Evolutionary conservation across 2,113 vertebrate genomes (phyloP).

Genomic region (Puma concolor): DNA sequence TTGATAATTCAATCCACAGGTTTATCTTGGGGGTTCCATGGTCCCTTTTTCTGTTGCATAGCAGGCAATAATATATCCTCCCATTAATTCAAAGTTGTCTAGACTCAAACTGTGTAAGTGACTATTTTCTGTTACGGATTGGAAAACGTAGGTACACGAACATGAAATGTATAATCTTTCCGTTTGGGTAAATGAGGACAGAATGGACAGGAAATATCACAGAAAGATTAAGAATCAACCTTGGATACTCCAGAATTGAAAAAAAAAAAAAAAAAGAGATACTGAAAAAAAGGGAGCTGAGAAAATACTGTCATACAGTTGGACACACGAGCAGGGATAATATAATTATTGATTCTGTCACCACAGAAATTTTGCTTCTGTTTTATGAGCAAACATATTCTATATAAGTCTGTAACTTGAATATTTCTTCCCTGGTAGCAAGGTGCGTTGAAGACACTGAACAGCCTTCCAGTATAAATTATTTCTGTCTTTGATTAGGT

Average conservation of each 20-base stretch:
- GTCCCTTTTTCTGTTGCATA: not conserved
- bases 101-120: not conserved
- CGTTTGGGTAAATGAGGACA: not conserved
- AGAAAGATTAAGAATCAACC: not conserved
- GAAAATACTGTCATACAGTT: not conserved
- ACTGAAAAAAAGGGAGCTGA: not conserved
- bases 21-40: not conserved
- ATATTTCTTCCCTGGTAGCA: not conserved
- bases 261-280: not conserved
- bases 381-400: not conserved
- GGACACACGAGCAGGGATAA: not conserved
- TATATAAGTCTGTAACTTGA: not conserved
- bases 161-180: not conserved
- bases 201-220: not conserved
- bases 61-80: not conserved
- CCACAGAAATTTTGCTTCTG: not conserved
- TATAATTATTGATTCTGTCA: not conserved
- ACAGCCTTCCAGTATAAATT: not conserved
- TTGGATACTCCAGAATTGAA: not conserved
- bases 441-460: not conserved
- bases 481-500: conserved; percentile 87
- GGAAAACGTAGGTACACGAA: not conserved
- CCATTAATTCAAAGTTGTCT: not conserved
- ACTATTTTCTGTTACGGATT: not conserved
- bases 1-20: not conserved